phyloP scores from a whole-genome alignment of 2,797 vertebrate genomes.

The Halcyon leucocephala region DNA sequence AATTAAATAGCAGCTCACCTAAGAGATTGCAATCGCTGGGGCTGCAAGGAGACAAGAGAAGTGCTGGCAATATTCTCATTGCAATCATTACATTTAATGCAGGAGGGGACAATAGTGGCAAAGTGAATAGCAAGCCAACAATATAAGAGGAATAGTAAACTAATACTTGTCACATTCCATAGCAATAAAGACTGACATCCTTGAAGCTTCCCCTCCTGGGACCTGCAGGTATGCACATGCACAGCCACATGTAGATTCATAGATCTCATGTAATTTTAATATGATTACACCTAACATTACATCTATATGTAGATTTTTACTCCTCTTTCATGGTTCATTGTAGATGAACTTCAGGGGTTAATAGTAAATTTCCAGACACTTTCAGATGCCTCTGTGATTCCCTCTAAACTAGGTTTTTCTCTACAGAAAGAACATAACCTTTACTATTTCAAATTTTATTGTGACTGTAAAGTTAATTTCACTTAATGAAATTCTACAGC shows the following conservation, averaged over 20 bases:
- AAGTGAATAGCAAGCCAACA: slow-evolving; percentile 16
- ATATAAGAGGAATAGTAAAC: not conserved
- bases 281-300: not conserved
- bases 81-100: not conserved
- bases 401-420: not conserved
- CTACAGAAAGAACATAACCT: slow-evolving; percentile 40
- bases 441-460: slow-evolving; percentile 57
- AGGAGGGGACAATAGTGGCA: not conserved
- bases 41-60: slow-evolving; percentile 15
- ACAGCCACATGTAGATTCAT: not conserved
- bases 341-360: slow-evolving; percentile 34
- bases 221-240: not conserved
- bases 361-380: slow-evolving; percentile 24
- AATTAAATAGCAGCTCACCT: slow-evolving; percentile 25
- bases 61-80: not conserved
- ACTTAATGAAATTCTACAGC: slow-evolving; percentile 64
- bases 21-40: not conserved
- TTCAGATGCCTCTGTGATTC: not conserved
- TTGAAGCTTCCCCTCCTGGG: not conserved
- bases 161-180: not conserved
- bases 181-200: not conserved
- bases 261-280: slow-evolving; percentile 15
- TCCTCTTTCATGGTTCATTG: slow-evolving; percentile 32
- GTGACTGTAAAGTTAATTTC: slow-evolving; percentile 66
- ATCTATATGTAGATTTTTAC: not conserved